Evolutionary conservation across 2,888 invertebrate species (phyloP).

Genomic region (Imbricaverruca yamaguchii): DNA sequence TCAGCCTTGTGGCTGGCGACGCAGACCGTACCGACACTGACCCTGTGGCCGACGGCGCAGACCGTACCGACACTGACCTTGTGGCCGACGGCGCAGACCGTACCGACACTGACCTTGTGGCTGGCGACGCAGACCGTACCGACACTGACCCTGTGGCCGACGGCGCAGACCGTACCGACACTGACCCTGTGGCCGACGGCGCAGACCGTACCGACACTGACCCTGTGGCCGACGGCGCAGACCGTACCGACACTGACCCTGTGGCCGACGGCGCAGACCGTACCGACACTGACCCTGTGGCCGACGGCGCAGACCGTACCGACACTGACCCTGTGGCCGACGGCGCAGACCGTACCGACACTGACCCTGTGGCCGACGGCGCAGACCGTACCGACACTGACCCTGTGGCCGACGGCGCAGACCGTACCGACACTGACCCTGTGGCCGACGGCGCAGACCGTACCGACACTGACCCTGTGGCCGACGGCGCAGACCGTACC

Average conservation of each 20-base stretch:
- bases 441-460: slow-evolving; percentile 41
- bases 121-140: slow-evolving; percentile 41
- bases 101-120: too few relatives aligned
- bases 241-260: slow-evolving; percentile 31
- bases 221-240: slow-evolving; percentile 39
- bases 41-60: slow-evolving; percentile 39
- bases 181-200: not conserved
- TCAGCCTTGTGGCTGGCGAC: too few relatives aligned
- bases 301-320: slow-evolving; percentile 41
- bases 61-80: slow-evolving; percentile 31
- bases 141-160: too few relatives aligned
- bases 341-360: slow-evolving; percentile 41
- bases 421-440: slow-evolving; percentile 31
- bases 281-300: too few relatives aligned
- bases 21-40: too few relatives aligned
- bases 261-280: slow-evolving; percentile 41
- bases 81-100: slow-evolving; percentile 41
- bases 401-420: slow-evolving; percentile 39
- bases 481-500: slow-evolving; percentile 41
- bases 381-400: slow-evolving; percentile 41
- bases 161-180: slow-evolving; percentile 41
- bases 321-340: too few relatives aligned
- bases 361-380: not conserved
- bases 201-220: slow-evolving; percentile 41
- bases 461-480: too few relatives aligned